A percentile compares a stretch with the other conserved stretches of the same genome.
phyloP scores from a whole-genome alignment of 2,888 invertebrate genomes.

The Diachrysia chrysitis region DNA sequence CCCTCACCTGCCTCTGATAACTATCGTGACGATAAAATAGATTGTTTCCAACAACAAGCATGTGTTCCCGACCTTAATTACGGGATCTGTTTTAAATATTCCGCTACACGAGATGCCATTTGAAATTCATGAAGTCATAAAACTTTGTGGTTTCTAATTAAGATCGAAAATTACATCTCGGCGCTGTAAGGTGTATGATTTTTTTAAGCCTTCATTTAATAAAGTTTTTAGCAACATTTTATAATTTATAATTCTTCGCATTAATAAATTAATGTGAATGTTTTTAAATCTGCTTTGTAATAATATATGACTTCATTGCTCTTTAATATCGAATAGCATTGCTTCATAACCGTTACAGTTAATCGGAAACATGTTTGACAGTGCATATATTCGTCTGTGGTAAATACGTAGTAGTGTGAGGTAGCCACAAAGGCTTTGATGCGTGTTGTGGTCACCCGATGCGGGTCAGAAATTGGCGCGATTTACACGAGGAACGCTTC shows the following conservation, averaged over 20 bases:
- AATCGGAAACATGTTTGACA: slow-evolving; percentile 62
- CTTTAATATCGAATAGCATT: slow-evolving; percentile 18
- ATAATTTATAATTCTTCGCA: neutral
- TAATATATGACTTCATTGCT: slow-evolving; percentile 10
- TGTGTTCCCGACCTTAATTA: slow-evolving; percentile 65
- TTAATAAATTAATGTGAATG: neutral
- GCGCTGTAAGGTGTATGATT: neutral
- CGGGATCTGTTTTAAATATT: slow-evolving; percentile 66
- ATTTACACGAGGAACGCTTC: slow-evolving; percentile 77
- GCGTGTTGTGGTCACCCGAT: slow-evolving; percentile 83
- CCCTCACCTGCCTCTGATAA: slow-evolving; percentile 75
- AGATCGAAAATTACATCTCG: slow-evolving; percentile 29
- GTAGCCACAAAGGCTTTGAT: slow-evolving; percentile 84
- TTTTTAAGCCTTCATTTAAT: neutral
- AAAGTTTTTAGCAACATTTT: neutral
- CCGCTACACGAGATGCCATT: slow-evolving; percentile 51
- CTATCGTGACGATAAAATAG: slow-evolving; percentile 73
- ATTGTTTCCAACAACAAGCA: slow-evolving; percentile 67
- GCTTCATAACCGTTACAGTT: slow-evolving; percentile 64
- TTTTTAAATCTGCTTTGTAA: neutral
- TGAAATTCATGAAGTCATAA: slow-evolving; percentile 60
- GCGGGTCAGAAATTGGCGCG: slow-evolving; percentile 84
- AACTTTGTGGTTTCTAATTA: slow-evolving; percentile 45
- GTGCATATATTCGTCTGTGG: slow-evolving; percentile 67
- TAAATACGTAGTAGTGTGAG: slow-evolving; percentile 72